Conservation (phyloP, 2,888 invertebrate species). For the Hemistola chrysoprasaria region DNA sequence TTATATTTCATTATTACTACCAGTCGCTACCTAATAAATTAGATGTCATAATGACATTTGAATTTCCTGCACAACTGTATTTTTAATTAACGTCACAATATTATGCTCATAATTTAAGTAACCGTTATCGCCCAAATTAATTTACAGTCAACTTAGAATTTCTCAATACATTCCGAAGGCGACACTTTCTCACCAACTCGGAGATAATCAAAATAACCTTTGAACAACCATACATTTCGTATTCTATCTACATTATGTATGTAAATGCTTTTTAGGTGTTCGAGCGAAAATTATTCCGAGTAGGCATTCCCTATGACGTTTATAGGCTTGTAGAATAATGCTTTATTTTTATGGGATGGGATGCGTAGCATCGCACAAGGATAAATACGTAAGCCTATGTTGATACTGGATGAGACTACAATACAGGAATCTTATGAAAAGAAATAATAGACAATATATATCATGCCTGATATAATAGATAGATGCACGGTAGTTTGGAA, state of each 20-base stretch:
- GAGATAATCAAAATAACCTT: conserved; percentile 36
- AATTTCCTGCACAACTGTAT: not conserved
- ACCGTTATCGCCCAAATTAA: too few species aligned
- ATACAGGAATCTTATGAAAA: not conserved
- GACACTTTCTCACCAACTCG: conserved; percentile 1
- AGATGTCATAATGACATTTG: too few species aligned
- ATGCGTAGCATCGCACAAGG: conserved; percentile 45
- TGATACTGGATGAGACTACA: conserved; percentile 25
- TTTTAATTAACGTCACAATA: not conserved
- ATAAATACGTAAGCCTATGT: conserved; percentile 21
- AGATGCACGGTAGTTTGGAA: too few species aligned
- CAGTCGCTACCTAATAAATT: too few species aligned
- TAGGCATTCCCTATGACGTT: conserved; percentile 67
- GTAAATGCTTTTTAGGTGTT: conserved; percentile 63
- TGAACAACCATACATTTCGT: conserved; percentile 54
- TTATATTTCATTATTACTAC: too few species aligned
- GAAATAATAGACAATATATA: too few species aligned
- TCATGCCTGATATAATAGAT: too few species aligned
- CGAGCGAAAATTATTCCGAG: conserved; percentile 69
- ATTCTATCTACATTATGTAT: conserved; percentile 59
- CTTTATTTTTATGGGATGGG: conserved; percentile 67
- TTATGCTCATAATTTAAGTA: too few species aligned
- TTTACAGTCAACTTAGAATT: not conserved
- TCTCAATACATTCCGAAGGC: conserved; percentile 17
- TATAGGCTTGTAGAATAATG: conserved; percentile 70